Evolutionary conservation across 2,797 vertebrate species (phyloP).

Genomic region (Sylvia borin): DNA sequence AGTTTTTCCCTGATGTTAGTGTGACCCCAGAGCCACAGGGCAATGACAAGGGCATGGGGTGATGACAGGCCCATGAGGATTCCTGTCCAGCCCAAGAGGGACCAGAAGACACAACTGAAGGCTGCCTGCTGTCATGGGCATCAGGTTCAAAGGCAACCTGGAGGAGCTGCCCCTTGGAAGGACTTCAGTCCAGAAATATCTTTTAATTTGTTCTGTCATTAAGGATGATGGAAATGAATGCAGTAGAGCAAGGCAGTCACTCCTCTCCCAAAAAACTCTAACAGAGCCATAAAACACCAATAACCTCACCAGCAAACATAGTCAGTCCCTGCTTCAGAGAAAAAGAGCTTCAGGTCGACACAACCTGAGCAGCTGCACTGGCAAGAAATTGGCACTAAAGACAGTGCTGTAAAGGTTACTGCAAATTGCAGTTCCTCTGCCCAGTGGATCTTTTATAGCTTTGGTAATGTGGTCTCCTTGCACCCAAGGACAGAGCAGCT

Average conservation of each 20-base stretch:
- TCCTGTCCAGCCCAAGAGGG: neutral
- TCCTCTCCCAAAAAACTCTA: neutral
- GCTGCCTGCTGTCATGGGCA: neutral
- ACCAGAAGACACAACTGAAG: neutral
- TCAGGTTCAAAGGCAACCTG: neutral
- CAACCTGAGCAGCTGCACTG: accelerated
- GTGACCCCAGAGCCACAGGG: accelerated
- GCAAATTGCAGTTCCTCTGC: neutral
- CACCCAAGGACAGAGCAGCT: neutral
- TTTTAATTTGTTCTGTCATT: neutral
- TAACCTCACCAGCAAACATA: neutral
- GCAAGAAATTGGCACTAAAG: neutral
- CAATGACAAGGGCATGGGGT: neutral
- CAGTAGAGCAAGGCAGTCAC: neutral
- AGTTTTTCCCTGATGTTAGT: neutral
- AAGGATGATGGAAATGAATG: neutral
- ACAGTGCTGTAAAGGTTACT: neutral
- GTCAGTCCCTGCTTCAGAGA: accelerated
- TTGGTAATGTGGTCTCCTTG: neutral
- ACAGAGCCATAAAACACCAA: neutral
- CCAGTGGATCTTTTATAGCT: neutral
- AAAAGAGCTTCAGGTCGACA: neutral
- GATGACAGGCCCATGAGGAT: accelerated
- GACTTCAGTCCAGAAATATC: neutral
- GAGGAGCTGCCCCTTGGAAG: neutral